Percentiles rank a stretch among this genome's conserved stretches.
Conservation (phyloP, 1,140 invertebrate genomes). For the Theocolax elegans region DNA sequence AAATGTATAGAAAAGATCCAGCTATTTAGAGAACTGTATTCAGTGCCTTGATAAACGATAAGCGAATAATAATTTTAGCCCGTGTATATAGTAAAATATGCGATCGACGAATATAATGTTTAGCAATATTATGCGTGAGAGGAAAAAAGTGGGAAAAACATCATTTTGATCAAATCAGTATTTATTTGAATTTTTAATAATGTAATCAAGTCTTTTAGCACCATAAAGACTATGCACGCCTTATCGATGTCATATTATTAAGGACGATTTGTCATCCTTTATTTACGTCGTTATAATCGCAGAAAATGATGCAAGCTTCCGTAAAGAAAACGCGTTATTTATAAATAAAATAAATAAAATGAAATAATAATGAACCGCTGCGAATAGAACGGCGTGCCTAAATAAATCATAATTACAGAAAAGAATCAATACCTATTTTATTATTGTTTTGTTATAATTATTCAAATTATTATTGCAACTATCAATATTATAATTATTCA, state of each 20-base stretch:
- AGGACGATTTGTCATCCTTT: no score
- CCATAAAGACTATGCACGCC: constrained; percentile 2
- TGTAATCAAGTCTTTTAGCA: not conserved
- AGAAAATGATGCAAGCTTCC: not conserved
- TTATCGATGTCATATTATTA: not conserved
- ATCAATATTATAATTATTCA: constrained; percentile 35
- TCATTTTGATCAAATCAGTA: constrained; percentile 32
- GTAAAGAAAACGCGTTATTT: not conserved
- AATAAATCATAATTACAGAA: not conserved
- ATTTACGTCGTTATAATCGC: not conserved
- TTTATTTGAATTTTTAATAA: not conserved
- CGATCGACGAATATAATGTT: not conserved
- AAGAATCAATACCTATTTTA: constrained; percentile 22
- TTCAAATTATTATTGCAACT: constrained; percentile 45
- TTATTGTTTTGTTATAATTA: constrained; percentile 53
- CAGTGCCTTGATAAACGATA: constrained; percentile 44
- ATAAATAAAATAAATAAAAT: not conserved
- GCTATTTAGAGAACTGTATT: constrained; percentile 35
- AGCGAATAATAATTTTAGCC: constrained; percentile 35
- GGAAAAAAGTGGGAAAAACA: constrained; percentile 8
- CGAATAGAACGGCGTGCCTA: not conserved
- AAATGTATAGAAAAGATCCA: not conserved
- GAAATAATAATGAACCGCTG: no score
- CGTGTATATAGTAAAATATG: not conserved
- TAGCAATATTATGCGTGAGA: not conserved